A percentile compares a stretch with the other conserved stretches of the same genome.
Conservation (phyloP, 2,888 invertebrate genomes). For the Crossocerus cetratus region DNA sequence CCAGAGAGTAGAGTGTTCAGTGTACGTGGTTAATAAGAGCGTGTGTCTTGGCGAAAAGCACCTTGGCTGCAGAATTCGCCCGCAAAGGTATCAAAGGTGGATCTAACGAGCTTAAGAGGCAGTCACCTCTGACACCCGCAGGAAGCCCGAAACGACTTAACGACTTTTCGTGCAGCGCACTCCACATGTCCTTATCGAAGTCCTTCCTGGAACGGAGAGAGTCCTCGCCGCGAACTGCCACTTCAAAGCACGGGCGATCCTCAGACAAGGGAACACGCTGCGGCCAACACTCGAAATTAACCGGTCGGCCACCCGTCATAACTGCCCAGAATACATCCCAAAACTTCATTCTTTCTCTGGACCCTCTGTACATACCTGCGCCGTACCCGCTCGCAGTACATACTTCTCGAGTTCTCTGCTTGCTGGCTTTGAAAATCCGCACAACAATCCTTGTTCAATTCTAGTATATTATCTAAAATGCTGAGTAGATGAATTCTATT, state of each 20-base stretch:
- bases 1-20: too few relatives aligned
- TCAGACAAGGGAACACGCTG: conserved; percentile 53
- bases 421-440: too few relatives aligned
- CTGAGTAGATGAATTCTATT: too few relatives aligned
- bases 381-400: too few relatives aligned
- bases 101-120: conserved; percentile 40
- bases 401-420: conserved; percentile 6
- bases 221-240: conserved; percentile 55
- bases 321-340: conserved; percentile 34
- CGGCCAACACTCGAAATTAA: conserved; percentile 51
- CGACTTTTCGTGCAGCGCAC: conserved; percentile 49
- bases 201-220: conserved; percentile 65
- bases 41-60: neutral
- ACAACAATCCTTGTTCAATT: too few relatives aligned
- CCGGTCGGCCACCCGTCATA: conserved; percentile 54
- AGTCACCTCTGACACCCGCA: conserved; percentile 20
- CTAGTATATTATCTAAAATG: too few relatives aligned
- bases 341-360: conserved; percentile 48
- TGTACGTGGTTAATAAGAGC: neutral
- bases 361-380: conserved; percentile 26
- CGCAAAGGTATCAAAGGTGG: conserved; percentile 29
- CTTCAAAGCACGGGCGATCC: conserved; percentile 50
- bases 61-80: neutral
- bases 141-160: conserved; percentile 51
- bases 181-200: conserved; percentile 63